These are phyloP conservation scores for Microchirus variegatus DNA, from an alignment of 2,797 vertebrate genomes.

Conservation along the genomic window DNA sequence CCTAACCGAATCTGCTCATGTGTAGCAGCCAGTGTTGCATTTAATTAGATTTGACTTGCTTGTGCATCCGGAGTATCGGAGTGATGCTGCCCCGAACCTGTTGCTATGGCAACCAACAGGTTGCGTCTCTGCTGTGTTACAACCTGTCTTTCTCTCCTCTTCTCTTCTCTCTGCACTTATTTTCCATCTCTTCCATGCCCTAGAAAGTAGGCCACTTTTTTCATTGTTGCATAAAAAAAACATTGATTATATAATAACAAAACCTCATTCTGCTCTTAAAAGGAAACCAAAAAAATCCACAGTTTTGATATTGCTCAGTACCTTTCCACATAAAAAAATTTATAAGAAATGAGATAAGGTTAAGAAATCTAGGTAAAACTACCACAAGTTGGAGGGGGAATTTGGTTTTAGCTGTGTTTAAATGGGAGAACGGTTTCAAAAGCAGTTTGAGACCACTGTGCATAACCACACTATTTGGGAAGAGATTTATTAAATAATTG, in stretches of 20 bases:
- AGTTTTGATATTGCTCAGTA: not conserved
- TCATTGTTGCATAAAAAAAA: not conserved
- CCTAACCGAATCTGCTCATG: slow-evolving; percentile 1
- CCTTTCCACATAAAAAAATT: not conserved
- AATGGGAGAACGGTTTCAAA: no score
- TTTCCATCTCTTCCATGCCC: not conserved
- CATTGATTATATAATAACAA: not conserved
- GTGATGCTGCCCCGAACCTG: slow-evolving; percentile 37
- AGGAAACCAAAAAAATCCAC: not conserved
- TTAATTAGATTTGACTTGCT: slow-evolving; percentile 32
- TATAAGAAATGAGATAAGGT: no score
- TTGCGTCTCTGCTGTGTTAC: slow-evolving; percentile 13
- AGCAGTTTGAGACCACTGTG: no score
- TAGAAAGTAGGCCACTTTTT: not conserved
- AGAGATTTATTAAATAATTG: no score
- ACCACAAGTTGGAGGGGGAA: no score
- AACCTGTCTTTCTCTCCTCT: not conserved
- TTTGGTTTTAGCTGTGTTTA: no score
- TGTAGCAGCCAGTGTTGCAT: slow-evolving; percentile 2
- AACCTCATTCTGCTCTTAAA: not conserved
- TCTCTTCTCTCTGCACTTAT: slow-evolving; percentile 2
- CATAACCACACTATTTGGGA: no score
- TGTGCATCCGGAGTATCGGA: slow-evolving; percentile 35
- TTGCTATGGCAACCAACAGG: slow-evolving; percentile 60
- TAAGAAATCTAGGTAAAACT: no score